Evolutionary conservation across 1,140 invertebrate genomes (phyloP).

Genomic region (Alviniconcha marisindica): DNA sequence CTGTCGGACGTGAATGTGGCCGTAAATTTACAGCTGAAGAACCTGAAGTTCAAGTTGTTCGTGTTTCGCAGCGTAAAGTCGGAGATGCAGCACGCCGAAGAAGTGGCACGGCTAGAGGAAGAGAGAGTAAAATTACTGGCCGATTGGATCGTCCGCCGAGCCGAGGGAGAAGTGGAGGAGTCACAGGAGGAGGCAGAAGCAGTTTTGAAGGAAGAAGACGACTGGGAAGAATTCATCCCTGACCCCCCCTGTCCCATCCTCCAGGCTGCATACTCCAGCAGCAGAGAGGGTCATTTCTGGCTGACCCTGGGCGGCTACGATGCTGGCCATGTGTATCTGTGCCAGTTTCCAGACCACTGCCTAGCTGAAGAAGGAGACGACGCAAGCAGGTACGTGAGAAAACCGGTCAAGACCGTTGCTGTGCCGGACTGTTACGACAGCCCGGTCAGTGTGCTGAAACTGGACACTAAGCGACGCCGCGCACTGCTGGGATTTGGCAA

Average conservation of each 20-base stretch:
- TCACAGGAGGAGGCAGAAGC: not conserved
- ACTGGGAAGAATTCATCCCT: slow-evolving; percentile 38
- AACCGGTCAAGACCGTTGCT: slow-evolving; percentile 28
- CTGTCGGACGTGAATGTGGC: not conserved
- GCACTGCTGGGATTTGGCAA: slow-evolving; percentile 41
- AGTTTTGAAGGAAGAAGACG: not conserved
- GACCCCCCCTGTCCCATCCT: slow-evolving; percentile 27
- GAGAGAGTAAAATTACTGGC: not conserved
- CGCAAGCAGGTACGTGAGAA: not conserved
- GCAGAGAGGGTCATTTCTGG: not conserved
- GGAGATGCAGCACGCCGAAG: not conserved
- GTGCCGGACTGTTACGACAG: slow-evolving; percentile 35
- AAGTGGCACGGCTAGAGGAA: not conserved
- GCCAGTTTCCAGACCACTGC: not conserved
- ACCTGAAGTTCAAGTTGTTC: not conserved
- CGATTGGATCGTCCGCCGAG: not conserved
- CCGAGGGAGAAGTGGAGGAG: not conserved
- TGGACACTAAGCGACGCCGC: not conserved
- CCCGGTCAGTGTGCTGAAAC: slow-evolving; percentile 11
- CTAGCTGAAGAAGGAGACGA: not conserved
- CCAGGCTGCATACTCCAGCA: not conserved
- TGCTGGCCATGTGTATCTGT: slow-evolving; percentile 43
- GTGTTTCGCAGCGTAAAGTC: slow-evolving; percentile 15
- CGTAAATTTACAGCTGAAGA: not conserved
- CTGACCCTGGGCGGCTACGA: slow-evolving; percentile 42